Evolutionary conservation across 1,140 invertebrate genomes (phyloP), one percentile per base, ranked within the genome.

Genomic region (Cherax quadricarinatus): DNA sequence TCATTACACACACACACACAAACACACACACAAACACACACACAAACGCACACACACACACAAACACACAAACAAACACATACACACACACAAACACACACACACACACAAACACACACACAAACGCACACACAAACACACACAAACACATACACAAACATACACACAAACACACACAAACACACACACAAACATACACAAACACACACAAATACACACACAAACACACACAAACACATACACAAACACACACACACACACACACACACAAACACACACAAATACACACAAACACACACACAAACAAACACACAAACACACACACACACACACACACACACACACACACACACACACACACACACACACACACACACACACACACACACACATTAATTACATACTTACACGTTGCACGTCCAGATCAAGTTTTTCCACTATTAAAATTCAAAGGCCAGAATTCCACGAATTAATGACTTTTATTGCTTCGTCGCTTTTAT

Each of bases 331-430:
- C 48, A 75, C 53, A 75, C 30, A 75, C 73, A 75, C 73, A 75
- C 73, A 75, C 73, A 75, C 48, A 81, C 48, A 49, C 48, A 41
- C 79, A 81, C 48, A 82, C 51, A 82, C 9, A 82, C n/a, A 51
- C 51, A 12, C 9, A 49, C 51, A 51, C 51, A 51, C 51, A 21
- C 51, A 51, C 51, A 82, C 21, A 51, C 48, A 82, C 80, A 49
- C 51, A 82, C 14, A 82, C n/a, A 82, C 51, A 82, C 79, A 81
- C 16, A 30, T 75, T 41, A 75, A 24, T 24, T 57, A 57, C 53
- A 57, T 14, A 57, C 12, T 57, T 57, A 7, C 12, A 57, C 53
- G 4, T 57, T 57, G 7, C 53, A 57, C 53, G 53, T 7, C 12
- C 6, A 57, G 4, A 2, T 57, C 53, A 57, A 57, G 53, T 75